Conservation (phyloP, 2,797 vertebrate genomes). For the Halcyon badia region DNA sequence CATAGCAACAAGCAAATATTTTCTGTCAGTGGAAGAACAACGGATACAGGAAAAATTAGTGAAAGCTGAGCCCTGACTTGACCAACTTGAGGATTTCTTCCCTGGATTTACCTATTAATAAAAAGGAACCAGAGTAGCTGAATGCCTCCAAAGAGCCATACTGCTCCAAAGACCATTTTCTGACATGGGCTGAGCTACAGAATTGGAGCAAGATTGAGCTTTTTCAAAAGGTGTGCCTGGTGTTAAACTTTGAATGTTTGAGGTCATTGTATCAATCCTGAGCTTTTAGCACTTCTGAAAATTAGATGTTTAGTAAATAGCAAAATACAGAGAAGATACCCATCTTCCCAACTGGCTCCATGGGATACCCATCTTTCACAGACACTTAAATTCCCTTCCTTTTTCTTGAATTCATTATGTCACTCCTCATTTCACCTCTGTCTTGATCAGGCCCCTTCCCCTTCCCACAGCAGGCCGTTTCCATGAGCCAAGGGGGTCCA, state of each 20-base stretch:
- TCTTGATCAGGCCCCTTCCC: background rate
- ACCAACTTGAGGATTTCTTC: background rate
- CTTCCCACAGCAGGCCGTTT: background rate
- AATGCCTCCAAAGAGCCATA: background rate
- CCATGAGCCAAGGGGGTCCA: background rate
- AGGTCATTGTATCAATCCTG: background rate
- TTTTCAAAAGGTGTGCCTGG: background rate
- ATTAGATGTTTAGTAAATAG: background rate
- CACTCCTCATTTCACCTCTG: background rate
- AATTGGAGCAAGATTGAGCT: background rate
- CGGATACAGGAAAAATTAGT: background rate
- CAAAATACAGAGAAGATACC: background rate
- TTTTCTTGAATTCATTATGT: background rate
- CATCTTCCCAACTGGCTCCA: background rate
- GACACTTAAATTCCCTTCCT: background rate
- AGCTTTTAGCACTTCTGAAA: background rate
- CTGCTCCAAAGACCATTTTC: background rate
- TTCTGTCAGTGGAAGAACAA: background rate
- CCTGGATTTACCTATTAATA: background rate
- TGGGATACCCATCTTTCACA: background rate
- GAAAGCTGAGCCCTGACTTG: background rate
- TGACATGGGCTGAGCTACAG: background rate
- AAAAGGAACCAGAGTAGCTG: background rate
- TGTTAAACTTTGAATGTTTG: background rate
- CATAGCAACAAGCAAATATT: conserved; percentile 45